Conservation (phyloP, 2,113 vertebrate species). For the Meles meles region DNA sequence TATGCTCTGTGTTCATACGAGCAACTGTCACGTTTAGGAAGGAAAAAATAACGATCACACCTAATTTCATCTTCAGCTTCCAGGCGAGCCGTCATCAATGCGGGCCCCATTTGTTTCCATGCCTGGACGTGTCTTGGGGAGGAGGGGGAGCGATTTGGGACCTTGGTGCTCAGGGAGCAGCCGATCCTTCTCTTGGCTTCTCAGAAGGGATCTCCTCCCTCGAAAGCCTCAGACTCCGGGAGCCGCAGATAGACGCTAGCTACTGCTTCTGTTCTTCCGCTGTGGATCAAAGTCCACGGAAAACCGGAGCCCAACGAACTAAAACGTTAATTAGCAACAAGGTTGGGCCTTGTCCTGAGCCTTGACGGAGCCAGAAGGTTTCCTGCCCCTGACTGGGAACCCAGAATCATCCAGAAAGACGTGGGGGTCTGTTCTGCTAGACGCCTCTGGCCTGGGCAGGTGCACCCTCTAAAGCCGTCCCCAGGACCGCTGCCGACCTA, state of each 20-base stretch:
- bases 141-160: accelerated
- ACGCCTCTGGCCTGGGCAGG: not conserved
- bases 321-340: not conserved
- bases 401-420: not conserved
- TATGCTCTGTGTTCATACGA: accelerated
- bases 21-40: not conserved
- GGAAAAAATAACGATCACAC: not conserved
- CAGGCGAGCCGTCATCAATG: not conserved
- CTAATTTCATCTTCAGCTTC: not conserved
- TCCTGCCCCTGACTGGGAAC: not conserved
- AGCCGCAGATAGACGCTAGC: not conserved
- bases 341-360: not conserved
- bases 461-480: not conserved
- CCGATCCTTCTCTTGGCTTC: not conserved
- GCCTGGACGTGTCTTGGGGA: accelerated
- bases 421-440: accelerated
- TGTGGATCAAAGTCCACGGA: not conserved
- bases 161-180: not conserved
- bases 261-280: not conserved
- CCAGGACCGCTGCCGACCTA: not conserved
- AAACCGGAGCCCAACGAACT: not conserved
- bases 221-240: accelerated
- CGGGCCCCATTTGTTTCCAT: accelerated
- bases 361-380: accelerated
- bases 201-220: not conserved